Evolutionary conservation across 1,140 invertebrate species (phyloP), one percentile per base, ranked within the genome.

Genomic region (Leptinotarsa defecta): DNA sequence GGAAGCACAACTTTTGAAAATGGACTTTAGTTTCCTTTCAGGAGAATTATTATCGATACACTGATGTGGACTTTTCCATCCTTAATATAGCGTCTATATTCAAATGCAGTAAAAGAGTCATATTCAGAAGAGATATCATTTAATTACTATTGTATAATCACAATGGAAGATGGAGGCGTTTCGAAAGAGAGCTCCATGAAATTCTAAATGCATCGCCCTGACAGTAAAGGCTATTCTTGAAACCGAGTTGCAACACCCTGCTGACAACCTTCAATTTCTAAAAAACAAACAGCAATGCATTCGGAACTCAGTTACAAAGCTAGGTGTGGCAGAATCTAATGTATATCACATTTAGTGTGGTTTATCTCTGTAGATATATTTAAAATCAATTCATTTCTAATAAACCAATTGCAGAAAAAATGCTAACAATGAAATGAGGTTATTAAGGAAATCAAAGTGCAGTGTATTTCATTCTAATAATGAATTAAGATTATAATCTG

Each of bases 241-340:
- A 19, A 22, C 24, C 20, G n/a, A 22, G 24, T 68, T 68, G 43
- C 65, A 68, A 68, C 65, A 68, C 65, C 65, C 65, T 27, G 15
- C 65, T 68, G 65, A 68, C 65, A 68, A 68, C 65, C 65, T 68
- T 68, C 24, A 24, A 34, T 68, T 43, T 24, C 24, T 68, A 68
- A 68, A 68, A 68, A 68, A 68, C 65, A 43, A 19, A 17, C 17
- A 19, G 65, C 19, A n/a, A 68, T n/a, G 20, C 19, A 19, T 22
- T 68, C n/a, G 15, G 52, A 19, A 57, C 52, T 68, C 43, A 68
- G 65, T 34, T n/a, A 68, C 65, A 24, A 43, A 68, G 65, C 19
- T 68, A 68, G 65, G 65, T 68, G 65, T 68, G 65, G 65, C 65
- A 68, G 5, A 68, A 57, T 43, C 65, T 68, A 68, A 68, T 68